These are phyloP conservation scores for Paratilapia polleni DNA, from an alignment of 2,113 vertebrate genomes.

Conservation along the genomic window DNA sequence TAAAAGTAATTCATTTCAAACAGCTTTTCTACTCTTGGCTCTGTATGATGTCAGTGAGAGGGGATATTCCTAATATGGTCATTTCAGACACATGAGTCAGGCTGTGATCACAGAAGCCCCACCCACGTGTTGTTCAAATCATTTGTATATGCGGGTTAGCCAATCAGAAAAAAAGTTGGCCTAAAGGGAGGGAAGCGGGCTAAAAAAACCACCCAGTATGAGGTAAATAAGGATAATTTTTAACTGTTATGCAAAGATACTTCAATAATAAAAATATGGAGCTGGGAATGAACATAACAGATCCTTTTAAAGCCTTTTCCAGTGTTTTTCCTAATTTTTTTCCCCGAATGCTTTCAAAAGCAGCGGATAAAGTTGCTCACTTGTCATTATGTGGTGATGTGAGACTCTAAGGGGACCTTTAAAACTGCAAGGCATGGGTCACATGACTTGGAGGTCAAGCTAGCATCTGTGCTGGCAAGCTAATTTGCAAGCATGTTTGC, in stretches of 20 bases:
- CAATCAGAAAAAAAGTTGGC: fast-evolving
- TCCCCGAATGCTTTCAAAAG: not conserved
- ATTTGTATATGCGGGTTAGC: not conserved
- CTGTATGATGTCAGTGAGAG: not conserved
- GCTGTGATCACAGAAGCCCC: not conserved
- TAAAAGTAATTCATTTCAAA: not conserved
- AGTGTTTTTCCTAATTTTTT: not conserved
- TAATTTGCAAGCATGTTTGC: not conserved
- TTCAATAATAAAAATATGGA: not conserved
- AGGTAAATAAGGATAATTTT: not conserved
- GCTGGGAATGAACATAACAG: not conserved
- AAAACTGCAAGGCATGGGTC: not conserved
- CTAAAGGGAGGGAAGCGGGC: not conserved
- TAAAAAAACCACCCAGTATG: not conserved
- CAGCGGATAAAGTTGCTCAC: not conserved
- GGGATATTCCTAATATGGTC: too few species aligned
- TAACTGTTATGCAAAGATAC: not conserved
- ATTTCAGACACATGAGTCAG: not conserved
- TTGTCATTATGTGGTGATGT: too few species aligned
- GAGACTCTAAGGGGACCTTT: too few species aligned
- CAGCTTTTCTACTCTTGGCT: not conserved
- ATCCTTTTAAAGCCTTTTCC: not conserved
- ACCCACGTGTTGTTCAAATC: not conserved
- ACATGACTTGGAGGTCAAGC: not conserved
- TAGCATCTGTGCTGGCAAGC: not conserved